Conservation (phyloP, 2,113 vertebrate genomes). For the Alexandromys fortis region DNA sequence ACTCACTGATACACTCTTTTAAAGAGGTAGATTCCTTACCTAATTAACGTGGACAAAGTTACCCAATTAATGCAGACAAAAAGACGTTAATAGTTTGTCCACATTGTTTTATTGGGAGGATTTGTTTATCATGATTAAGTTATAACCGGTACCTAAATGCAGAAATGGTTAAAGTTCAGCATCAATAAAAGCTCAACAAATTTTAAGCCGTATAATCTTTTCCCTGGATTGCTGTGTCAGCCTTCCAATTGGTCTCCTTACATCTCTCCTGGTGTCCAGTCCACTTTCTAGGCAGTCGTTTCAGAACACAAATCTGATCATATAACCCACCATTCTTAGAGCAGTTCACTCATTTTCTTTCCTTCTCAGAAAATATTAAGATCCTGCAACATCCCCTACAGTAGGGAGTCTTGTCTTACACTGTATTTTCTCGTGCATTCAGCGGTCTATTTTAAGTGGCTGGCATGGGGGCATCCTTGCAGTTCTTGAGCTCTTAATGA, state of each 20-base stretch:
- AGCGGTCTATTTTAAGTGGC: constrained; percentile 12
- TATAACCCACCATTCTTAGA: not conserved
- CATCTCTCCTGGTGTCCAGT: not conserved
- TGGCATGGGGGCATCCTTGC: not conserved
- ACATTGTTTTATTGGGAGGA: constrained; percentile 46
- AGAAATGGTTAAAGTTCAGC: constrained; percentile 63
- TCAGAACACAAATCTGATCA: not conserved
- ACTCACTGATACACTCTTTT: not conserved
- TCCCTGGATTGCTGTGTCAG: not conserved
- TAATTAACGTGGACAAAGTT: not conserved
- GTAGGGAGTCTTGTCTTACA: not conserved
- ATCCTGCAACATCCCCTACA: not conserved
- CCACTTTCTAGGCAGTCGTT: constrained; percentile 1
- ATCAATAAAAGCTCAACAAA: constrained; percentile 23
- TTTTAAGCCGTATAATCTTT: not conserved
- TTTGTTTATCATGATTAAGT: not conserved
- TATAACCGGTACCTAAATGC: not conserved
- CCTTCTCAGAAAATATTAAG: constrained; percentile 30
- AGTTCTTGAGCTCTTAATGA: constrained; percentile 14
- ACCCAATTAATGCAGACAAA: not conserved
- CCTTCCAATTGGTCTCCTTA: not conserved
- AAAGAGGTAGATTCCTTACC: not conserved
- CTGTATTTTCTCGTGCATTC: constrained; percentile 42
- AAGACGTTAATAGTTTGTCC: constrained; percentile 23
- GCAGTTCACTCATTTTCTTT: not conserved